Base-by-base conservation (phyloP, 1,140 invertebrate genomes). In the Drosophila simulans region DNA sequence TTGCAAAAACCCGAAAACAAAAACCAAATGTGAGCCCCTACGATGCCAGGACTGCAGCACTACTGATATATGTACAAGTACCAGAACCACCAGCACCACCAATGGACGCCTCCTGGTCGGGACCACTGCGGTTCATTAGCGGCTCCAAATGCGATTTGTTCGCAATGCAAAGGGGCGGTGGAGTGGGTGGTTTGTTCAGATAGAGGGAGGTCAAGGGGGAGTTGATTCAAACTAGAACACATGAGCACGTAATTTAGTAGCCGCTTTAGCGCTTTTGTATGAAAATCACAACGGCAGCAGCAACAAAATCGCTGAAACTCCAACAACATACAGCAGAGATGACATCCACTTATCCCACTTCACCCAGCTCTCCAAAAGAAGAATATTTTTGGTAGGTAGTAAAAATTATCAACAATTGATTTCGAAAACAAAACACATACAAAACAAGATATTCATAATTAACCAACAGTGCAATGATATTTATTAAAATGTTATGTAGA, bases 221-320 rank as follows among this genome's bases (percentile, higher is more conserved):
- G 58, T 57, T 48, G 70, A 54, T 68, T 59, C 64, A 43, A 88
- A 88, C 83, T 89, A 89, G 83, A 88, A 88, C 83, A 86, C 83
- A 88, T 88, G 83, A 88, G 83, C 83, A 88, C 84, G 83, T 88
- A 88, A 88, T 88, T 88, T 88, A 88, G 83, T 88, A 88, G 83
- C 79, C 84, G 83, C 71, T 83, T 88, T 88, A 73, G 63, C 84
- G 84, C 84, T 88, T 88, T 88, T 88, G 83, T 88, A 84, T 88
- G 83, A 88, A 88, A 88, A 88, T 88, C 83, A 83, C 84, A 88
- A 80, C 84, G 71, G 71, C 83, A 86, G 37, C 39, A 49, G 35
- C 54, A 46, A 40, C 64, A 35, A 70, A 35, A 27, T 10, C n/a
- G 20, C 66, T 11, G 45, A 17, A 56, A 42, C 64, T 69, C n/a